These are phyloP conservation scores for Acleris holmiana DNA, from an alignment of 2,888 invertebrate genomes.

Conservation along the genomic window DNA sequence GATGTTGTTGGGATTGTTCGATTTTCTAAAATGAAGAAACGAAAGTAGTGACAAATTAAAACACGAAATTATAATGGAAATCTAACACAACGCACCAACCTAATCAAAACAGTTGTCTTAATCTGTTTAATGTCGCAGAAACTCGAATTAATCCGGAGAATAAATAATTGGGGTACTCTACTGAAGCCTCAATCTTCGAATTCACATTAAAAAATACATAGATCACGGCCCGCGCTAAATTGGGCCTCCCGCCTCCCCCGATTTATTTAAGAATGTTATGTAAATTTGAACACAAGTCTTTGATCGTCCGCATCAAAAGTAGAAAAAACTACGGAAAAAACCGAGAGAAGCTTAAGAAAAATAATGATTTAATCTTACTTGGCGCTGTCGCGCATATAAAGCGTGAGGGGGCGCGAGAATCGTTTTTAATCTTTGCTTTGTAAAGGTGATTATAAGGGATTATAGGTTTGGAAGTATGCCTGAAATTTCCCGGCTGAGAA, in stretches of 20 bases:
- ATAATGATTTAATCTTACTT: conserved; percentile 85
- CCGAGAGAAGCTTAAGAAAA: conserved; percentile 83
- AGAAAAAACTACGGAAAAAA: conserved; percentile 78
- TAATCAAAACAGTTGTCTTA: neutral
- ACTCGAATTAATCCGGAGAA: conserved; percentile 53
- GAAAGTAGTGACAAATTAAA: too few relatives aligned
- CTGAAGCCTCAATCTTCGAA: conserved; percentile 68
- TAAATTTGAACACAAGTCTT: conserved; percentile 84
- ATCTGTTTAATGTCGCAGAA: conserved; percentile 18
- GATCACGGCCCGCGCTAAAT: conserved; percentile 60
- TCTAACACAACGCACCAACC: neutral
- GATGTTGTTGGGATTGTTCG: too few relatives aligned
- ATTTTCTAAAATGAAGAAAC: too few relatives aligned
- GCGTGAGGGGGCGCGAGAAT: conserved; percentile 73
- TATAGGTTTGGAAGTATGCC: conserved; percentile 85
- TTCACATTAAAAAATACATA: conserved; percentile 78
- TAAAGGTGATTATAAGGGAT: conserved; percentile 86
- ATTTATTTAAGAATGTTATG: conserved; percentile 85
- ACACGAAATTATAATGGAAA: neutral
- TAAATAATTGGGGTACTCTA: conserved; percentile 72
- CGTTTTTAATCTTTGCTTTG: conserved; percentile 86
- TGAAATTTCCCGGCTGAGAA: conserved; percentile 80
- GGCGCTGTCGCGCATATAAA: conserved; percentile 84
- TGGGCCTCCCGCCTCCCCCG: conserved; percentile 65
- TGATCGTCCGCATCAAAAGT: conserved; percentile 84